phyloP scores from a whole-genome alignment of 64 coral and sea anemone genomes.

The Montipora cactus region DNA sequence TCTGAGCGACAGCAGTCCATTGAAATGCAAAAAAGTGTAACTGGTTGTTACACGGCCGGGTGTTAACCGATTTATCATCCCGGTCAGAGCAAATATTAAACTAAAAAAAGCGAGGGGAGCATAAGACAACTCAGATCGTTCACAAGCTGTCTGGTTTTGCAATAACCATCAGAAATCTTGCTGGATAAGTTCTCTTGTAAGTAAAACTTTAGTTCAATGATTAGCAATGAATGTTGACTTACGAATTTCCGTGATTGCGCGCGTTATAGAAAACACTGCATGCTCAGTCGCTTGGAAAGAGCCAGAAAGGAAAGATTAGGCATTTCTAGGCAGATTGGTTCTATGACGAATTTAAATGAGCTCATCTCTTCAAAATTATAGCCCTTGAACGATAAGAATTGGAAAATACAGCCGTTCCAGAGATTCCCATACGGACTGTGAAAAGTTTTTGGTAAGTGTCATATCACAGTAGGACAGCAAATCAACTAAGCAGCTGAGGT shows the following conservation, averaged over 20 bases:
- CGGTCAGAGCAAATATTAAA: conserved; percentile 8
- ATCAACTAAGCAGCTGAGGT: no score
- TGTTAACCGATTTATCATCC: conserved; percentile 47
- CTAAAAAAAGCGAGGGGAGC: neutral
- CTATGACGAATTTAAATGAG: neutral
- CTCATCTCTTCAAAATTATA: no score
- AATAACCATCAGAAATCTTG: neutral
- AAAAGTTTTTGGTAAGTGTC: no score
- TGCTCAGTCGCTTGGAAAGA: no score
- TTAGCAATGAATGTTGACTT: neutral
- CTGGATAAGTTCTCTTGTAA: conserved; percentile 6
- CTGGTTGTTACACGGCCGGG: conserved; percentile 33
- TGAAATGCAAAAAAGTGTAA: conserved; percentile 51
- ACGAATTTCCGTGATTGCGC: conserved; percentile 4
- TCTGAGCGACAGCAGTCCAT: conserved; percentile 33
- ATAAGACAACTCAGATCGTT: neutral
- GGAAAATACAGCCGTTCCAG: no score
- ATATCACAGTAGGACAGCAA: no score
- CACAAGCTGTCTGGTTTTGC: neutral
- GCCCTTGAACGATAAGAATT: no score
- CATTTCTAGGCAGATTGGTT: neutral
- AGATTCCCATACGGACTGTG: no score
- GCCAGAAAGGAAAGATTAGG: no score
- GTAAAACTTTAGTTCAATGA: neutral
- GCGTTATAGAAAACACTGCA: neutral